Evolutionary conservation across 1,140 invertebrate species (phyloP), one percentile per base, ranked within the genome.

Genomic region (Atta texana): DNA sequence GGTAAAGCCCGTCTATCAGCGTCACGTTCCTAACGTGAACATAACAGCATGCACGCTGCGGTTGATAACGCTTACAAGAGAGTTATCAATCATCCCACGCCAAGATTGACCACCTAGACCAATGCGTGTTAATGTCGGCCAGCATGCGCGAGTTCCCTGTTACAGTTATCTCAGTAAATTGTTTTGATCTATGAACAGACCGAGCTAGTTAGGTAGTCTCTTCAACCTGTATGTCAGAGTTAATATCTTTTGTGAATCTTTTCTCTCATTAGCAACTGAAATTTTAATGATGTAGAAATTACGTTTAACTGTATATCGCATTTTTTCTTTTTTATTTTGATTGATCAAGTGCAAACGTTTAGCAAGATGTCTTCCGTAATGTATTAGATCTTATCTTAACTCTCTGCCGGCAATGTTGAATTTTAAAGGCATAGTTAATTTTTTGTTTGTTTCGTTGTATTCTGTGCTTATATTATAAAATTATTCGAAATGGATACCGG

Each of bases 51-150:
- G 92, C 92, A 92, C 68, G 84, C 64, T 72, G 71, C 69, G 85
- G 89, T 85, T 88, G 92, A 92, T 93, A 92, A 92, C 86, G 81
- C 63, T 81, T 89, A 91, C 91, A 92, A 88, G 89, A 89, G 87
- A 92, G 88, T 93, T 93, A 93, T 93, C 92, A 89, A 93, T 93
- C 92, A 93, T 92, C 87, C 91, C 80, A 44, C 85, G 69, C 80
- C 61, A 63, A 68, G 87, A 82, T 59, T 86, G 87, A 80, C 87
- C 90, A 89, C 87, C 89, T 91, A 92, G 85, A 87, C 87, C 81
- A 87, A 88, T 89, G 90, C 88, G 81, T 87, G 81, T 90, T 87
- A 66, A 82, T 82, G 80, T 49, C 63, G 69, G 69, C 55, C 80
- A 61, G 55, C 55, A 34, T 31, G 16, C 53, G 69, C 80, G 55